phyloP scores from a whole-genome alignment of 2,888 invertebrate species.

The Pterobdella sp. region DNA sequence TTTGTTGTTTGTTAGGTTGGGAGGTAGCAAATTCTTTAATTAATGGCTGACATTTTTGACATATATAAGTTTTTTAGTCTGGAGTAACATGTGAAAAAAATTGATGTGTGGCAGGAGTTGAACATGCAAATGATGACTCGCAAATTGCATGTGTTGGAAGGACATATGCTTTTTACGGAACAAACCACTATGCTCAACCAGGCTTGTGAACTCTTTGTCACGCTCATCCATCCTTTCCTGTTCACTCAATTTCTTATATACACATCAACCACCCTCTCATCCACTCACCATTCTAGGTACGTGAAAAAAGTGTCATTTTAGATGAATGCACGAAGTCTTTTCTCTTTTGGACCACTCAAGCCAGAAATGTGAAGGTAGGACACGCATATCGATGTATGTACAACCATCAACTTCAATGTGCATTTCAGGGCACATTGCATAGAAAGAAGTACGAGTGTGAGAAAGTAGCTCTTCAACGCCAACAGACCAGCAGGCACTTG shows the following conservation, averaged over 20 bases:
- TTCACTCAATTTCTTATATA: not conserved
- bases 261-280: no score
- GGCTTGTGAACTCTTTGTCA: not conserved
- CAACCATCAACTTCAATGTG: not conserved
- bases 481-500: not conserved
- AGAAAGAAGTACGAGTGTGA: slow-evolving; percentile 21
- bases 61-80: no score
- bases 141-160: slow-evolving; percentile 15
- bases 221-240: not conserved
- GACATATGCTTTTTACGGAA: slow-evolving; percentile 14
- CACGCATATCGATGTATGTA: not conserved
- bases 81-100: no score
- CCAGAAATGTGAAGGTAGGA: slow-evolving; percentile 24
- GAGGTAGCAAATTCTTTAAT: no score
- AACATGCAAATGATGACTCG: slow-evolving; percentile 23
- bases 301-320: slow-evolving; percentile 17
- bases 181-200: slow-evolving; percentile 15
- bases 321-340: slow-evolving; percentile 24
- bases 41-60: no score
- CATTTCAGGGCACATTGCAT: slow-evolving; percentile 20
- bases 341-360: slow-evolving; percentile 24
- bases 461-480: not conserved
- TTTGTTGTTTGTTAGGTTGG: not conserved
- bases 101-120: slow-evolving; percentile 18
- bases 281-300: no score